phyloP scores from a whole-genome alignment of 2,113 vertebrate species.

The Melanerpes formicivorus region DNA sequence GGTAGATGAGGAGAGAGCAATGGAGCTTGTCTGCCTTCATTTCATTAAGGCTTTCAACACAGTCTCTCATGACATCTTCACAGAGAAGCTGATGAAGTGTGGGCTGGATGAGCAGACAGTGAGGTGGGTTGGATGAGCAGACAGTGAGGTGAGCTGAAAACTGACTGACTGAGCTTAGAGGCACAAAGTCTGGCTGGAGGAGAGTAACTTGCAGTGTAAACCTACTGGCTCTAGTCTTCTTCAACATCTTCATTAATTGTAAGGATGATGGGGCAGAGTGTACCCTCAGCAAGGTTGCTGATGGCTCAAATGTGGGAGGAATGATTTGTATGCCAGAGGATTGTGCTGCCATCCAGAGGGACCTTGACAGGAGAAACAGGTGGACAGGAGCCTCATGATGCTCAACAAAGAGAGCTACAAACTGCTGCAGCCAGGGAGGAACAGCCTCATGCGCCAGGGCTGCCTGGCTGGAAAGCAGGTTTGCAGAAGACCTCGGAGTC shows the following conservation, averaged over 20 bases:
- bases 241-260: neutral
- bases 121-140: too few relatives aligned
- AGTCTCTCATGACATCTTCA: neutral
- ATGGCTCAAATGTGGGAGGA: neutral
- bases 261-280: neutral
- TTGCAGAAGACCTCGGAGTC: too few relatives aligned
- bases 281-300: neutral
- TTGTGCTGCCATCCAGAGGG: too few relatives aligned
- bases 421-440: too few relatives aligned
- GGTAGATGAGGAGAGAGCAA: neutral
- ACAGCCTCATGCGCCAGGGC: too few relatives aligned
- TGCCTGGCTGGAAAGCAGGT: too few relatives aligned
- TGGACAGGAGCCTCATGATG: too few relatives aligned
- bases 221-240: neutral
- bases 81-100: neutral
- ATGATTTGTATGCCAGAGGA: neutral
- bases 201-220: fast-evolving
- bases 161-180: neutral
- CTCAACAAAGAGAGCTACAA: too few relatives aligned
- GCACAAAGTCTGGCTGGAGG: neutral
- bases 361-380: too few relatives aligned
- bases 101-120: neutral
- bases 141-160: neutral
- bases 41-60: neutral
- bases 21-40: neutral